These are phyloP conservation scores for Brachionus rubens DNA, from an alignment of 1,140 invertebrate species.

Conservation along the genomic window DNA sequence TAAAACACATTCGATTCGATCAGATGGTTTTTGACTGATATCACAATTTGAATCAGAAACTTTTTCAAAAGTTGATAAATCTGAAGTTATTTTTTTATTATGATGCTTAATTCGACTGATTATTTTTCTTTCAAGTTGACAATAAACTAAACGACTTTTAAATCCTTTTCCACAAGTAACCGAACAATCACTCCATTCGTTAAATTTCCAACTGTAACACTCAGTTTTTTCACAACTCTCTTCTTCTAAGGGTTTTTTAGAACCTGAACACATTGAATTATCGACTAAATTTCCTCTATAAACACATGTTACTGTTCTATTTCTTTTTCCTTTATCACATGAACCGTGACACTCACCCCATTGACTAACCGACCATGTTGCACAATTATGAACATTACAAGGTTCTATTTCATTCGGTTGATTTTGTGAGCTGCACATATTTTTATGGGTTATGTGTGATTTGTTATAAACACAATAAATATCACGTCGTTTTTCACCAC, in stretches of 20 bases:
- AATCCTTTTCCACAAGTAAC: slow-evolving; percentile 1
- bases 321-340: not conserved
- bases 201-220: slow-evolving; percentile 32
- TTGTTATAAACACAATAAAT: slow-evolving; percentile 18
- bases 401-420: not conserved
- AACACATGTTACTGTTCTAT: slow-evolving; percentile 21
- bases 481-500: slow-evolving; percentile 17
- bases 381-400: slow-evolving; percentile 11
- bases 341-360: not conserved
- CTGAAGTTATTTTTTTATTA: not conserved
- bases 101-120: not conserved
- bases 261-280: not conserved
- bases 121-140: slow-evolving; percentile 5
- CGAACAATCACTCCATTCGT: slow-evolving; percentile 32
- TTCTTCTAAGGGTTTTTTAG: not conserved
- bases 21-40: not conserved
- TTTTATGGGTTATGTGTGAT: not conserved
- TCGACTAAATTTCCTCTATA: not conserved
- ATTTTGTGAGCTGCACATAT: not conserved
- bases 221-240: slow-evolving; percentile 18
- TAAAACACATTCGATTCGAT: not conserved
- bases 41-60: slow-evolving; percentile 37
- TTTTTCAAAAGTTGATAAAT: not conserved
- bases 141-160: not conserved
- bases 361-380: not conserved